Base-by-base conservation (phyloP, 1,140 invertebrate species). In the Anadara kagoshimensis region DNA sequence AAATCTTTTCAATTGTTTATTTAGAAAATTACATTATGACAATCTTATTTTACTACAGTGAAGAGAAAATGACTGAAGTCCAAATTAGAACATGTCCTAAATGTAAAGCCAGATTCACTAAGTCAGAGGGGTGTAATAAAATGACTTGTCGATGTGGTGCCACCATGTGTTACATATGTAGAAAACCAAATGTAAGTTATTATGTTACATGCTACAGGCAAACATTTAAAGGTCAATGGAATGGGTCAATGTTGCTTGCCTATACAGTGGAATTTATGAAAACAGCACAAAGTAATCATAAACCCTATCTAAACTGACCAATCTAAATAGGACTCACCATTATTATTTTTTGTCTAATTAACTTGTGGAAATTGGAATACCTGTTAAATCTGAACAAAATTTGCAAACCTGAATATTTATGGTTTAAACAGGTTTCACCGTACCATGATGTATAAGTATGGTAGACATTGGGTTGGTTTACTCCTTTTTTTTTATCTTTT, bases 51-150 rank as follows among this genome's bases (percentile, higher is more conserved):
- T 58, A 45, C 69, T 90, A 88, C 75, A 90, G 93, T 72, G 93
- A 93, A 83, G 92, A 93, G 76, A 91, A 92, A 84, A 93, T 94
- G 92, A 93, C 92, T 12, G 89, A 92, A 82, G 92, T 92, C 1
- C 85, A 93, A 45, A 84, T 93, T 14, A 90, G 93, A 54, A 91
- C 89, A 62, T 93, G 93, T 87, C 91, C 90, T 47, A 89, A 89
- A 2, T 94, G 93, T 79, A 88, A 90, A 47, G 86, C 87, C 8
- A 88, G 90, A 47, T 93, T 93, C 79, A 90, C 92, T 54, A 94
- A 94, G 84, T 89, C 91, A 67, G 91, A 92, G 73, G 93, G 93
- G 0, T 94, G 93, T 77, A 94, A 94, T 73, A 93, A 93, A 83
- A 94, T 94, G 90, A 91, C 88, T 1, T 94, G 93, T 85, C 45